phyloP scores from a whole-genome alignment of 2,797 vertebrate species.

The Channa striata region DNA sequence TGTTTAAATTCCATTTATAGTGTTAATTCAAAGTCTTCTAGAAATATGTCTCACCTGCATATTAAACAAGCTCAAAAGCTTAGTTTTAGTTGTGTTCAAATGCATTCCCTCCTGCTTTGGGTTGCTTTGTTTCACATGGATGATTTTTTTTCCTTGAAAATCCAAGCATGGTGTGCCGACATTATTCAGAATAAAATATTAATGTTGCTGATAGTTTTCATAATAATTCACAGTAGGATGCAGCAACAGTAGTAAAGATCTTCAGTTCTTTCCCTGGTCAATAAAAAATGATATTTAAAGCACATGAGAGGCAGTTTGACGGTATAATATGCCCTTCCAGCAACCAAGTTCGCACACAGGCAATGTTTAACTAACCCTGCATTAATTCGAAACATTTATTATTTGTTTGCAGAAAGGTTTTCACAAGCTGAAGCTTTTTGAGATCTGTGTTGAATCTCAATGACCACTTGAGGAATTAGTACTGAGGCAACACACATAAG shows the following conservation, averaged over 20 bases:
- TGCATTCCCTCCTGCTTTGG: constrained; percentile 24
- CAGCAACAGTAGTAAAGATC: constrained; percentile 26
- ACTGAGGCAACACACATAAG: constrained; percentile 43
- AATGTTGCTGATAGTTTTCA: constrained; percentile 44
- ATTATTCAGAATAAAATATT: constrained; percentile 65
- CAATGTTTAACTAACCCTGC: constrained; percentile 15
- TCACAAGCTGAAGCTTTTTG: constrained; percentile 29
- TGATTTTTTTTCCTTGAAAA: constrained; percentile 36
- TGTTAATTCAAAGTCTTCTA: constrained; percentile 10
- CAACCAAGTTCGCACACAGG: neutral
- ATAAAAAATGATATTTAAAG: constrained; percentile 17
- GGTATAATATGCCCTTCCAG: constrained; percentile 29
- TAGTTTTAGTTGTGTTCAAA: constrained; percentile 13
- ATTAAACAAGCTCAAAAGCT: constrained; percentile 18
- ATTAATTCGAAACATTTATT: constrained; percentile 21
- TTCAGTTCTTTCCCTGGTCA: constrained; percentile 17
- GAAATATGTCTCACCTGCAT: constrained; percentile 22
- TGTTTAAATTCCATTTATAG: constrained; percentile 13
- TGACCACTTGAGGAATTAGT: constrained; percentile 39
- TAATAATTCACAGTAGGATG: constrained; percentile 25
- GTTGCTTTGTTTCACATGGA: constrained; percentile 46
- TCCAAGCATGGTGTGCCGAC: constrained; percentile 33
- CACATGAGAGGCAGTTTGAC: constrained; percentile 16
- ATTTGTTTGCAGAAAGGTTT: constrained; percentile 34
- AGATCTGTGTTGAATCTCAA: constrained; percentile 42